Conservation (phyloP, 2,797 vertebrate genomes). For the Leptodactylus fallax region DNA sequence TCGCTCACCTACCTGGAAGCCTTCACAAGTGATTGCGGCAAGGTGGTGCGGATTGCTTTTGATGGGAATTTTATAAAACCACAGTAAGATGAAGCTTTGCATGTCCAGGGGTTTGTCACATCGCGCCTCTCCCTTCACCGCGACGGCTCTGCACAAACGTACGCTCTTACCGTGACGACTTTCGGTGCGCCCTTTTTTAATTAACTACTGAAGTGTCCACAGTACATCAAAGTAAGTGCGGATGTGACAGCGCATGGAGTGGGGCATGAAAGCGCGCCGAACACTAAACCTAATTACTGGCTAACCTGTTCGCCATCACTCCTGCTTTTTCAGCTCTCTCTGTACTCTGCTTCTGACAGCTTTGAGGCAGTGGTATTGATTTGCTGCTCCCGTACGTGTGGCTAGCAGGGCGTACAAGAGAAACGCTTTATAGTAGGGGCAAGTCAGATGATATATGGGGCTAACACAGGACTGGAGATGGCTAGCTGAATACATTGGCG, state of each 20-base stretch:
- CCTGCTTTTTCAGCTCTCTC: background rate
- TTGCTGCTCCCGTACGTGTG: background rate
- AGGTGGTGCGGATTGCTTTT: background rate
- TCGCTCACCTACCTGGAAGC: too few relatives aligned
- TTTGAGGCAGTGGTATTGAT: background rate
- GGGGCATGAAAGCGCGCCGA: constrained; percentile 71
- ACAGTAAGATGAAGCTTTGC: background rate
- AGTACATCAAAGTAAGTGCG: constrained; percentile 36
- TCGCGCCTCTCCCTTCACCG: background rate
- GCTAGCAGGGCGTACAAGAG: background rate
- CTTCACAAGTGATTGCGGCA: too few relatives aligned
- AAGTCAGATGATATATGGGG: background rate
- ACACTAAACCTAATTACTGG: constrained; percentile 71
- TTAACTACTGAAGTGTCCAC: constrained; percentile 51
- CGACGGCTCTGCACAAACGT: background rate
- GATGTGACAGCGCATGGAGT: constrained; percentile 66
- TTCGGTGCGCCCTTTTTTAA: constrained; percentile 22
- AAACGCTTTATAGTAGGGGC: background rate
- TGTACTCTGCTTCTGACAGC: background rate
- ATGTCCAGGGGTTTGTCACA: background rate
- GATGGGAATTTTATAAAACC: background rate
- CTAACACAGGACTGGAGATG: background rate
- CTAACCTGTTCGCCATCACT: constrained; percentile 64
- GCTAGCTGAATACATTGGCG: background rate
- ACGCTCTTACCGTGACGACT: background rate